Evolutionary conservation across 1,140 invertebrate genomes (phyloP).

Genomic region (Trypoxylus dichotomus): DNA sequence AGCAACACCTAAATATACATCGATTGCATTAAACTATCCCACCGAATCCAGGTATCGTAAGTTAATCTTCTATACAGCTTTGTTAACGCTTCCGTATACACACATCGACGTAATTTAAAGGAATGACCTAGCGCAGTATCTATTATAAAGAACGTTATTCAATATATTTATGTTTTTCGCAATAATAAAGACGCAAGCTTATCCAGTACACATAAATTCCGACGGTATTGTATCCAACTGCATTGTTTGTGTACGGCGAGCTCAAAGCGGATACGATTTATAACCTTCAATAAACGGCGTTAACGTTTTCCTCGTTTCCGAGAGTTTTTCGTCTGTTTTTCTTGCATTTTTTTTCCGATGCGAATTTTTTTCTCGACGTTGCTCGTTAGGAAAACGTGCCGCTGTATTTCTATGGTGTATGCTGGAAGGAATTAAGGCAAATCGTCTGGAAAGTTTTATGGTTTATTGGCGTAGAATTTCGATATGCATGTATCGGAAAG

Average conservation of each 20-base stretch:
- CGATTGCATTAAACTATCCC: too few relatives aligned
- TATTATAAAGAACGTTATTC: not conserved
- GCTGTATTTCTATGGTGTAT: not conserved
- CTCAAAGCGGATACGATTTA: slow-evolving; percentile 8
- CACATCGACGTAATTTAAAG: not conserved
- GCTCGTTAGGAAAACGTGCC: not conserved
- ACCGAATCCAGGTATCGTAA: too few relatives aligned
- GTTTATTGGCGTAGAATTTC: not conserved
- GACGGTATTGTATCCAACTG: not conserved
- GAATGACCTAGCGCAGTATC: not conserved
- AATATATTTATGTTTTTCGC: slow-evolving; percentile 4
- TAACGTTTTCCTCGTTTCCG: not conserved
- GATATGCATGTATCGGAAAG: not conserved
- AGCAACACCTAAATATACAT: too few relatives aligned
- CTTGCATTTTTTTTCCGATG: not conserved
- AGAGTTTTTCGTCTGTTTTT: not conserved
- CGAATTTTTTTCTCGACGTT: not conserved
- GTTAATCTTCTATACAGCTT: too few relatives aligned
- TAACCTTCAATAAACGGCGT: slow-evolving; percentile 13
- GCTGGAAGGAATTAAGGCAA: not conserved
- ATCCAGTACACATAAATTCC: slow-evolving; percentile 19
- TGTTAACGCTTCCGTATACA: too few relatives aligned
- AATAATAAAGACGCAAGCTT: slow-evolving; percentile 22
- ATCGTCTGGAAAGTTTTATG: slow-evolving; percentile 10
- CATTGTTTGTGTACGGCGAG: slow-evolving; percentile 9